These are phyloP conservation scores for Auanema sp. DNA, from an alignment of 2,888 invertebrate genomes.

Conservation along the genomic window DNA sequence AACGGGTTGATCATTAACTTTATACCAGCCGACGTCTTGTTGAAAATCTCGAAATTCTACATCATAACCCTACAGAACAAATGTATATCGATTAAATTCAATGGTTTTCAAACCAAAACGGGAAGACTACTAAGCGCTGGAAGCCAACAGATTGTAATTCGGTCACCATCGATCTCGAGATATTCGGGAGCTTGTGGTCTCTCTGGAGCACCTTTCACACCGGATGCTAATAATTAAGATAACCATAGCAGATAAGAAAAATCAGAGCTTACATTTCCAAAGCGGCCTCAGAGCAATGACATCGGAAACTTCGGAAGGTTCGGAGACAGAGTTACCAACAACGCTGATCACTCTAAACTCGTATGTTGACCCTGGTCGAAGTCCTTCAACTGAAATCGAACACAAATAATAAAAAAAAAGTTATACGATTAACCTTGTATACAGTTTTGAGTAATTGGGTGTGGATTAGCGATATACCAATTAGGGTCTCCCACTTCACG, in stretches of 20 bases:
- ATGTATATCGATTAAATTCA: background rate
- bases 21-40: slow-evolving; percentile 62
- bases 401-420: background rate
- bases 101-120: slow-evolving; percentile 43
- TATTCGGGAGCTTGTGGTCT: slow-evolving; percentile 60
- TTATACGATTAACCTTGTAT: slow-evolving; percentile 38
- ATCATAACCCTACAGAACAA: slow-evolving; percentile 57
- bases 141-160: slow-evolving; percentile 62
- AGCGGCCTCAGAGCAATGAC: slow-evolving; percentile 56
- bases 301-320: slow-evolving; percentile 56
- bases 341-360: slow-evolving; percentile 61
- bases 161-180: slow-evolving; percentile 54
- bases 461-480: slow-evolving; percentile 55
- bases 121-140: slow-evolving; percentile 61
- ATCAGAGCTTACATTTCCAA: slow-evolving; percentile 20
- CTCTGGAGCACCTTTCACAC: slow-evolving; percentile 45
- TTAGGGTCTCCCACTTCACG: slow-evolving; percentile 59
- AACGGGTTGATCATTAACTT: slow-evolving; percentile 62
- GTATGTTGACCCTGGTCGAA: slow-evolving; percentile 60
- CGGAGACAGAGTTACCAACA: slow-evolving; percentile 42
- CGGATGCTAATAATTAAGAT: slow-evolving; percentile 16
- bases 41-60: slow-evolving; percentile 63
- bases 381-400: slow-evolving; percentile 53
- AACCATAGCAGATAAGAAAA: background rate
- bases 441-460: slow-evolving; percentile 52